Evolutionary conservation across 2,113 vertebrate species (phyloP).

Genomic region (Sprattus sprattus): DNA sequence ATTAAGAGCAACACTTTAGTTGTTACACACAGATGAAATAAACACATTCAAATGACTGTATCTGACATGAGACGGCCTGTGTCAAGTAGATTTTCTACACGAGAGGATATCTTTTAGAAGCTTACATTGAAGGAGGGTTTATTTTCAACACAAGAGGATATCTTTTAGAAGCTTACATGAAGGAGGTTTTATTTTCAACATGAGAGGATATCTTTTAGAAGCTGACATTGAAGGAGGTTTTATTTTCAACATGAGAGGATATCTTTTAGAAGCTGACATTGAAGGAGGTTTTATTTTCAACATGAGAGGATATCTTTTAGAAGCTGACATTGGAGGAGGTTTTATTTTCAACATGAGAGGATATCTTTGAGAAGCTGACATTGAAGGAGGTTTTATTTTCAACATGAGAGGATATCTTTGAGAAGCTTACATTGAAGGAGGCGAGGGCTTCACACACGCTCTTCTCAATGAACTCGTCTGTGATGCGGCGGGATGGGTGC

Average conservation of each 20-base stretch:
- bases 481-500: constrained; percentile 93
- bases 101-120: background rate
- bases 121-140: too few relatives aligned
- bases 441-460: constrained; percentile 92
- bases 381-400: background rate
- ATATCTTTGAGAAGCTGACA: too few relatives aligned
- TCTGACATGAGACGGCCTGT: background rate
- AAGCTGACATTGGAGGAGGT: too few relatives aligned
- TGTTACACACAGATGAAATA: background rate
- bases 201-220: background rate
- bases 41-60: constrained; percentile 9
- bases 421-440: constrained; percentile 86
- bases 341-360: too few relatives aligned
- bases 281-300: constrained; percentile 71
- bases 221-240: too few relatives aligned
- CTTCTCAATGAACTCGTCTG: constrained; percentile 96
- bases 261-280: constrained; percentile 76
- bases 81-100: background rate
- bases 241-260: background rate
- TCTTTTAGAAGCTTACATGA: constrained; percentile 76
- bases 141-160: background rate
- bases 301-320: too few relatives aligned
- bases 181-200: constrained; percentile 62
- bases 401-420: background rate
- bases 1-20: background rate